Conservation (phyloP, 2,113 vertebrate genomes). For the Ptilonorhynchus violaceus region DNA sequence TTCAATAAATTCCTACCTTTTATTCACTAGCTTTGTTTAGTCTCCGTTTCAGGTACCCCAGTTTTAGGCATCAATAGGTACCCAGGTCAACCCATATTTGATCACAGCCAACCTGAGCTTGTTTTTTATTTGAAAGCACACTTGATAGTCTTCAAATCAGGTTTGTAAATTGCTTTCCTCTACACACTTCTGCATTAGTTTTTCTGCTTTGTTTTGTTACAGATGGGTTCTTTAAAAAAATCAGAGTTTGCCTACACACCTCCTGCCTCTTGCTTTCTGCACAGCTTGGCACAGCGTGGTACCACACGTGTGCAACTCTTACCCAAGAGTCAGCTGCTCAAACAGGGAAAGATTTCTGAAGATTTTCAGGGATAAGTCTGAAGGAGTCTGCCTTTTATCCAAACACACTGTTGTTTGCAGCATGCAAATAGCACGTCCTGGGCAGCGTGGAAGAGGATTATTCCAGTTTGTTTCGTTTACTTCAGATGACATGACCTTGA, state of each 20-base stretch:
- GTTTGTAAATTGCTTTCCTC: background rate
- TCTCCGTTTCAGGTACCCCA: no score
- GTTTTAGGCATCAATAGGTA: background rate
- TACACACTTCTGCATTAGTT: background rate
- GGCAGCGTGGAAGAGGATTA: background rate
- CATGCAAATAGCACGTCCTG: background rate
- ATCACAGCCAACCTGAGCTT: background rate
- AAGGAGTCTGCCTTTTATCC: background rate
- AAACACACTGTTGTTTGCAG: background rate
- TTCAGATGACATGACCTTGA: background rate
- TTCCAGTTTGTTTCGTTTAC: background rate
- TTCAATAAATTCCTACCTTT: no score
- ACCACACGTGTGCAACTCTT: background rate
- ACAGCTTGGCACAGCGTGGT: background rate
- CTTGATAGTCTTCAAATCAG: background rate
- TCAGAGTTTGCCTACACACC: background rate
- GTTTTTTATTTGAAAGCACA: background rate
- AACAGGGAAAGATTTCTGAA: background rate
- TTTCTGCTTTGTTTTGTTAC: background rate
- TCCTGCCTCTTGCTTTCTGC: background rate
- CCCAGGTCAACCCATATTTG: background rate
- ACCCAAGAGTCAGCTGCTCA: background rate
- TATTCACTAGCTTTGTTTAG: no score
- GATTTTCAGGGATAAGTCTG: background rate
- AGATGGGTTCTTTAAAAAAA: background rate